Base-by-base conservation (phyloP, 2,888 invertebrate genomes). In the Cryptosula pallasiana region DNA sequence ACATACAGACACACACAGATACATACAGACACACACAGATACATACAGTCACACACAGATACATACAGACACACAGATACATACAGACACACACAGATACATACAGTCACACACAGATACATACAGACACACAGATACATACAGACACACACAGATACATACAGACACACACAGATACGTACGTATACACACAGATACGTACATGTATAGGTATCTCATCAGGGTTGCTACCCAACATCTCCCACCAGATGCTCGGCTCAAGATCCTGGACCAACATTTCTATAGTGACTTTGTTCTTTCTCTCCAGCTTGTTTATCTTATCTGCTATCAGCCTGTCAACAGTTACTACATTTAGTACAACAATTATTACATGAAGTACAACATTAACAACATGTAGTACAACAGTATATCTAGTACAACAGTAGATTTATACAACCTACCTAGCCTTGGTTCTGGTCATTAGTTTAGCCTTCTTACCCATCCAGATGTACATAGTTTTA, bases 241-340 rank as follows among this genome's bases (percentile, higher is more conserved):
- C 87, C 92, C 95, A 94, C 86, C 99, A 98, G 34, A 92, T 92
- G 3, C 87, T 86, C 3, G 91, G 90, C 81, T 98, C 97, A 73
- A 90, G 89, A 0, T 91, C 92, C 84, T 93, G 92, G 54, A 88
- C 87, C 82, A 95, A 92, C 0, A 92, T 90, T 57, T 92, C 87
- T 72, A 99, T 91, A 80, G 96, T 95, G 0, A 95, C 91, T 82
- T 92, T 92, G 82, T 94, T 94, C 84, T 99, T 99, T 27, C 98
- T 88, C 85, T 99, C 99, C 81, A 95, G 94, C 86, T 98, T 98
- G 85, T 97, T 99, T 73, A 99, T 94, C 86, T 98, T 98, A 84
- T 99, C 99, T 1, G 97, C 93, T 88, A 99, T 90, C 20, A 99
- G 87, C 72, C 95, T 88, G 69, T 78, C 74, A 72, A 74, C 13